phyloP scores from a whole-genome alignment of 2,797 vertebrate species.

The Typhlichthys subterraneus region DNA sequence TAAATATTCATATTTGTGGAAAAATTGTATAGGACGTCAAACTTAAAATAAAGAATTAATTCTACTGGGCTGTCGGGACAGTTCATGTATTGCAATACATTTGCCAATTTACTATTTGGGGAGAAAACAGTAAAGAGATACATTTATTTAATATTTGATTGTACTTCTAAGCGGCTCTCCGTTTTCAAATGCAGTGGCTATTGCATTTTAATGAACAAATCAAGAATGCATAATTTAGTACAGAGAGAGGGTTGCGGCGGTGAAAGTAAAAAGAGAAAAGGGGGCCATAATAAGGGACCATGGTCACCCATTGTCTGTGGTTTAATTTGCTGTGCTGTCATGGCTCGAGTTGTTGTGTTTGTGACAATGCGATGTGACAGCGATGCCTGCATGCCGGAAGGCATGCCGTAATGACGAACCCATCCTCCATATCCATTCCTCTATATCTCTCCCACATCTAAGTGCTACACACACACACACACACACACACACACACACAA shows the following conservation, averaged over 20 bases:
- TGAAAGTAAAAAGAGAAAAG: conserved; percentile 22
- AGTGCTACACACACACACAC: conserved; percentile 32
- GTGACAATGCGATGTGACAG: conserved; percentile 75
- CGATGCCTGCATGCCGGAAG: conserved; percentile 55
- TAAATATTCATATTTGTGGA: too few species aligned
- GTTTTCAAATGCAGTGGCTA: neutral
- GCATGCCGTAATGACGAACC: conserved; percentile 69
- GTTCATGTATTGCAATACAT: neutral
- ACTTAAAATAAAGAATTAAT: neutral
- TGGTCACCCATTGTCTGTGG: conserved; percentile 17
- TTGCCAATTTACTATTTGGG: neutral
- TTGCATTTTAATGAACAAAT: conserved; percentile 30
- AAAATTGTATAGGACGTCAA: neutral
- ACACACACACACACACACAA: conserved; percentile 13
- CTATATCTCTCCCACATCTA: conserved; percentile 14
- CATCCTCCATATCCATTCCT: conserved; percentile 63
- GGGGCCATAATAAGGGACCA: conserved; percentile 29
- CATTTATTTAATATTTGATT: neutral
- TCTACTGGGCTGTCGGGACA: neutral
- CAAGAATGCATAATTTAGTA: neutral
- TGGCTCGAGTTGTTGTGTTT: conserved; percentile 57
- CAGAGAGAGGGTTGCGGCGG: conserved; percentile 17
- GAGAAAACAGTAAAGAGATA: neutral
- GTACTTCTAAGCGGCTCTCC: neutral
- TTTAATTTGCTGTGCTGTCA: conserved; percentile 64